Base-by-base conservation (phyloP, 2,797 vertebrate genomes). In the Hozukius guyotensis region DNA sequence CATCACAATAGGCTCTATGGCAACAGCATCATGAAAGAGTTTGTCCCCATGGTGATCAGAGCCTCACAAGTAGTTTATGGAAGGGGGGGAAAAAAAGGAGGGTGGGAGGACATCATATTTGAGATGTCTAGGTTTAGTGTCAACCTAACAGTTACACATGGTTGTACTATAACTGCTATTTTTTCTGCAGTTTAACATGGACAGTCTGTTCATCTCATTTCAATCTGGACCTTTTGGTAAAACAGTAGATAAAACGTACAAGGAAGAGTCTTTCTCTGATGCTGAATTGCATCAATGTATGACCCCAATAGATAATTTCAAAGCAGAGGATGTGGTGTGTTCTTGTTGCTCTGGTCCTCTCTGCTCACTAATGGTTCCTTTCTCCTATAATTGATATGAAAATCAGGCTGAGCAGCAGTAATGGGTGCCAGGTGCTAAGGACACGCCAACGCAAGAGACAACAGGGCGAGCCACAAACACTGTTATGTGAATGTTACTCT, bases 1-100 rank as follows among this genome's bases (percentile, higher is more conserved):
- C 90, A 78, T 90, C 90, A 94, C 93, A 95, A 94, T 85, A 84
- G 27, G 63, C 53, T 78, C 91, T 91, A 96, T 96, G 95, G 94
- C 92, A 96, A 96, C 96, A 72, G 88, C 89, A 92, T 92, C 90
- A 92, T 93, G 87, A 95, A 94, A 94, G 93, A 88, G 87, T 86
- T 85, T 55, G 91, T 96, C 87, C 62, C 95, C 95, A 94, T 96
- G 95, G 94, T 71, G 92, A 96, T 89, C 69, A 71, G 81, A 90
- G 88, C 88, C 80, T 90, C 89, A 87, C 73, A 89, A 94, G 89
- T 80, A 84, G 85, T 76, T 83, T 80, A 82, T 77, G 85, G 83
- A 83, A 85, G 89, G 85, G 59, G 59, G 62, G 60, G 60, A 73
- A 65, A 78, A 72, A 80, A 70, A 7, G 24, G 38, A 62, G 63